phyloP scores from a whole-genome alignment of 1,140 invertebrate species.

The Temnothorax curvispinosus region DNA sequence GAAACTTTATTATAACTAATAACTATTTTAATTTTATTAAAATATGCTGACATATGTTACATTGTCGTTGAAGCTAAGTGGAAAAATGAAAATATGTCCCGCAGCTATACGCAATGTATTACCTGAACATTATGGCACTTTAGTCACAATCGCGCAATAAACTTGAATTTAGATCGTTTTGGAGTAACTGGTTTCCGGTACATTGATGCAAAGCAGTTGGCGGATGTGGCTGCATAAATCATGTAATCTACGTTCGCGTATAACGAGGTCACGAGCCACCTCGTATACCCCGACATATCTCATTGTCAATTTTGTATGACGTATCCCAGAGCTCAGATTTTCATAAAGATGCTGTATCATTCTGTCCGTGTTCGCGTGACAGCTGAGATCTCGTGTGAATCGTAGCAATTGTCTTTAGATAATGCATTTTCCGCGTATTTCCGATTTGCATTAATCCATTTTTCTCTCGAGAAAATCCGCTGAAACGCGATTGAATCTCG shows the following conservation, averaged over 20 bases:
- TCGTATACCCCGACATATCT: slow-evolving; percentile 24
- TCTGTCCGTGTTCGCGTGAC: neutral
- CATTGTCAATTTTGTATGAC: slow-evolving; percentile 42
- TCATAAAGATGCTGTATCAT: neutral
- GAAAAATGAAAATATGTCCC: neutral
- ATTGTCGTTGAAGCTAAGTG: neutral
- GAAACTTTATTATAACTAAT: neutral
- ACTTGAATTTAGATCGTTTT: slow-evolving; percentile 8
- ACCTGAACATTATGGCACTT: neutral
- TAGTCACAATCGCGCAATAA: neutral
- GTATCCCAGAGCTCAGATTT: neutral
- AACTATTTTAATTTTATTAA: neutral
- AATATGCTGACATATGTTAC: neutral
- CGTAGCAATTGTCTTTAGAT: neutral
- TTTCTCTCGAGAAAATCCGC: neutral
- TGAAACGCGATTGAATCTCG: neutral
- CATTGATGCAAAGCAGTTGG: neutral
- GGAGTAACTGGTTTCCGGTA: neutral
- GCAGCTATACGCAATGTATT: neutral
- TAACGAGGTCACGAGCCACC: slow-evolving; percentile 23
- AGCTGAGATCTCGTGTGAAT: slow-evolving; percentile 5
- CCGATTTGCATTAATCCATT: neutral
- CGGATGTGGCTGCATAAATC: neutral
- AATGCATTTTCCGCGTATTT: neutral
- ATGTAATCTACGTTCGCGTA: slow-evolving; percentile 23